Conservation (phyloP, 1,140 invertebrate species). For the Drosophila tsacasi region DNA sequence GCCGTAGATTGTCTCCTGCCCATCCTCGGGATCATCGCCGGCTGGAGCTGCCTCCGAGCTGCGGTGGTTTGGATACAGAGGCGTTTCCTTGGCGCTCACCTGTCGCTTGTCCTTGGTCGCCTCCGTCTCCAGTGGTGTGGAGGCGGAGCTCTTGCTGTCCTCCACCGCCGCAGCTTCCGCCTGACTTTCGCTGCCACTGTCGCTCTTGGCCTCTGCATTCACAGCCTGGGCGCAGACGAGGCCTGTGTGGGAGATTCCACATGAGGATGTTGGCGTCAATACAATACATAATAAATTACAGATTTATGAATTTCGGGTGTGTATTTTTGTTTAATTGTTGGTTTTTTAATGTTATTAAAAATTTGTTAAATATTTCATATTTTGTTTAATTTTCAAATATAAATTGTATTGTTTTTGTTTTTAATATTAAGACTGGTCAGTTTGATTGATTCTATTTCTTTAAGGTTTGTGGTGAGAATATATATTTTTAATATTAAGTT, state of each 20-base stretch:
- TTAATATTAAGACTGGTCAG: too few relatives aligned
- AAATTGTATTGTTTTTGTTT: not conserved
- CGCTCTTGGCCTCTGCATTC: slow-evolving; percentile 52
- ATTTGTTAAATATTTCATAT: not conserved
- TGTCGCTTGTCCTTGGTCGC: slow-evolving; percentile 79
- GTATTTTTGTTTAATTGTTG: not conserved
- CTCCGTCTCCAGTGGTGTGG: slow-evolving; percentile 54
- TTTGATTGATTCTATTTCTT: not conserved
- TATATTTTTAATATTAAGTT: not conserved
- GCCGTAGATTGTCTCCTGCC: slow-evolving; percentile 81
- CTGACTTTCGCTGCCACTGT: slow-evolving; percentile 26
- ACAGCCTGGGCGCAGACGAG: slow-evolving; percentile 47
- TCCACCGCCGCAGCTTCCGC: slow-evolving; percentile 20
- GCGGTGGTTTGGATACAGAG: slow-evolving; percentile 78
- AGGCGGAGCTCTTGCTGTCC: slow-evolving; percentile 41
- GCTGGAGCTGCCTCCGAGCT: slow-evolving; percentile 30
- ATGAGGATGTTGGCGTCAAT: slow-evolving; percentile 17
- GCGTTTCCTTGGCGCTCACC: slow-evolving; percentile 73
- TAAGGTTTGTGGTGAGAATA: not conserved
- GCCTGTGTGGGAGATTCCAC: slow-evolving; percentile 35
- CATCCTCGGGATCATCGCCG: slow-evolving; percentile 75
- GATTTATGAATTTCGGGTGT: not conserved
- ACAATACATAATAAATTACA: not conserved
- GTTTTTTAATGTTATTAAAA: not conserved
- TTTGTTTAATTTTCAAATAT: not conserved